Conservation (phyloP, 2,888 invertebrate species). For the Microdon myrmicae region DNA sequence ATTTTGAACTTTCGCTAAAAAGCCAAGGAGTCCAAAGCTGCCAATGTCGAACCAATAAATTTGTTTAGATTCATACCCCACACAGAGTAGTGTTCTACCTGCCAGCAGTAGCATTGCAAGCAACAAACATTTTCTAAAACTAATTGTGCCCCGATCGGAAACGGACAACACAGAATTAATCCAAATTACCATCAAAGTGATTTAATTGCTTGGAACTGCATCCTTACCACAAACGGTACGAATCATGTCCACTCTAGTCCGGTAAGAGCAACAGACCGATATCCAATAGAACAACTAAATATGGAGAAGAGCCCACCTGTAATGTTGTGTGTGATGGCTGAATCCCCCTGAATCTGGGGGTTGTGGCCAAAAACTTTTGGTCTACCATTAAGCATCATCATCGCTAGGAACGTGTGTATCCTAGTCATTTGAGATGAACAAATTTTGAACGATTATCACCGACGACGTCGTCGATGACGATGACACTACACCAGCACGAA, state of each 20-base stretch:
- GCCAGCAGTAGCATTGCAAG: slow-evolving; percentile 32
- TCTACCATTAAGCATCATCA: slow-evolving; percentile 49
- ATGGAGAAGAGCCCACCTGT: slow-evolving; percentile 44
- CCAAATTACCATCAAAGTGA: slow-evolving; percentile 68
- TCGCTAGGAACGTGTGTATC: not conserved
- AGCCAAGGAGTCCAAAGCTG: slow-evolving; percentile 2
- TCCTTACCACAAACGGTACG: slow-evolving; percentile 59
- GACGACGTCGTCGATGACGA: not conserved
- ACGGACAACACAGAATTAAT: slow-evolving; percentile 66
- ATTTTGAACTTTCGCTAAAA: slow-evolving; percentile 43
- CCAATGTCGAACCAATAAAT: slow-evolving; percentile 38
- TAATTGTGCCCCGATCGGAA: slow-evolving; percentile 61
- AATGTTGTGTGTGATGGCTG: slow-evolving; percentile 36
- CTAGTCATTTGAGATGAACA: slow-evolving; percentile 5
- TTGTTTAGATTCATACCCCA: slow-evolving; percentile 33
- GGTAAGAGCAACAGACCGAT: too few relatives aligned
- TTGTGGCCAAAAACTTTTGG: slow-evolving; percentile 46
- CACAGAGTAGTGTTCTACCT: slow-evolving; percentile 30
- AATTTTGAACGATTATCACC: slow-evolving; percentile 49
- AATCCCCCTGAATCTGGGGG: slow-evolving; percentile 22
- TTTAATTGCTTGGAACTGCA: slow-evolving; percentile 67
- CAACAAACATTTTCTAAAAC: slow-evolving; percentile 57
- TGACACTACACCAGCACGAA: not conserved
- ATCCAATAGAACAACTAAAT: too few relatives aligned
- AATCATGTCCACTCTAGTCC: slow-evolving; percentile 30